Evolutionary conservation across 2,888 invertebrate genomes (phyloP).

Genomic region (Prosapia bicincta): DNA sequence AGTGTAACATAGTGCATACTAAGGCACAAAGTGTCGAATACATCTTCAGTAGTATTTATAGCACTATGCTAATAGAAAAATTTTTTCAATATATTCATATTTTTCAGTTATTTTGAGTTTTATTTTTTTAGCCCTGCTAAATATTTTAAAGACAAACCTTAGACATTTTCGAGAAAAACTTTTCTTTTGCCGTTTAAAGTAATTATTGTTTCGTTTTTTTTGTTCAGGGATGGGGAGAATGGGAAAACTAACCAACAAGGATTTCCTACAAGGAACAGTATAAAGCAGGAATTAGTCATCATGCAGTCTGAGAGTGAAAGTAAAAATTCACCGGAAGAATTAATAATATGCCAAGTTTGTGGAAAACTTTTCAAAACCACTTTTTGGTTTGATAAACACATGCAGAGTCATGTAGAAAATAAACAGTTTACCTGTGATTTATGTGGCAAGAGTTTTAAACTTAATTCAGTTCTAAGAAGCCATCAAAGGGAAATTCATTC

Average conservation of each 20-base stretch:
- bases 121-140: neutral
- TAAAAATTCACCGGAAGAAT: neutral
- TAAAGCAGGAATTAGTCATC: neutral
- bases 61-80: too few relatives aligned
- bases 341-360: slow-evolving; percentile 2
- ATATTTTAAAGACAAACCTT: too few relatives aligned
- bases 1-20: too few relatives aligned
- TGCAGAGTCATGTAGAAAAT: neutral
- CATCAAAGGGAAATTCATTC: neutral
- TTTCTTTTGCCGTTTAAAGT: neutral
- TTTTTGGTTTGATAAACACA: neutral
- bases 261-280: neutral
- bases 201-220: neutral
- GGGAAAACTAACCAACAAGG: neutral
- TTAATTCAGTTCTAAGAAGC: neutral
- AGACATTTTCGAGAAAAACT: neutral
- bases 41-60: too few relatives aligned
- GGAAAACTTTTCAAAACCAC: neutral
- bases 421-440: neutral
- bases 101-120: neutral
- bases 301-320: neutral
- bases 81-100: too few relatives aligned
- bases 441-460: neutral
- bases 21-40: too few relatives aligned
- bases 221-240: slow-evolving; percentile 2